Percentiles rank a stretch among this genome's conserved stretches.
These are phyloP conservation scores for Rhinolophus sinicus DNA, from an alignment of 2,113 vertebrate genomes.

Conservation along the genomic window DNA sequence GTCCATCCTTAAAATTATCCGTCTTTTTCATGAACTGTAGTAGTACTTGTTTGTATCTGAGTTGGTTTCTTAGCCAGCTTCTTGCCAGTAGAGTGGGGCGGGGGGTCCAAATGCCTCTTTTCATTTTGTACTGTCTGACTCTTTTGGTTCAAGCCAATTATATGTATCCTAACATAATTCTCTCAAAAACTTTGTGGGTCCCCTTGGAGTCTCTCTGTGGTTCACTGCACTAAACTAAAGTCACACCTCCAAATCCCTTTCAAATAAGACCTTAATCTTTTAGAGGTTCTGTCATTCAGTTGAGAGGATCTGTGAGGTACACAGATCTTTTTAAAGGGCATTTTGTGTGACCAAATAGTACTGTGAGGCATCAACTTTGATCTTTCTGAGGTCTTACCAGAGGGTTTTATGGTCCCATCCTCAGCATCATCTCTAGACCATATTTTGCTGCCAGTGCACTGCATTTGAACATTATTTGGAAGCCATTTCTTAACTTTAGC, in stretches of 20 bases:
- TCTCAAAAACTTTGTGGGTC: not conserved
- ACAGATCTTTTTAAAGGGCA: not conserved
- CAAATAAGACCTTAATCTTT: not conserved
- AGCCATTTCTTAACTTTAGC: not conserved
- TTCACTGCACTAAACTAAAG: not conserved
- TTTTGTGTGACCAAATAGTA: not conserved
- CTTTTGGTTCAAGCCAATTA: not conserved
- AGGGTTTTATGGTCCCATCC: not conserved
- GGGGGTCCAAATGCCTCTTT: not conserved
- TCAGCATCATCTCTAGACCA: not conserved
- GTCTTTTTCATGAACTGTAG: not conserved
- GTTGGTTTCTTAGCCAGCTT: not conserved
- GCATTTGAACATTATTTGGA: not conserved
- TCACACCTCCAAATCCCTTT: not conserved
- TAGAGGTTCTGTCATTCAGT: not conserved
- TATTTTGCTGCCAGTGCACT: not conserved
- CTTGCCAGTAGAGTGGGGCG: not conserved
- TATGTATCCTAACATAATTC: not conserved
- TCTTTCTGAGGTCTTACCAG: not conserved
- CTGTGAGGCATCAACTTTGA: not conserved
- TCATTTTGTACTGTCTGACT: not conserved
- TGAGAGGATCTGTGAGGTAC: not conserved
- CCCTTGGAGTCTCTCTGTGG: not conserved
- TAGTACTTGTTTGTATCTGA: not conserved
- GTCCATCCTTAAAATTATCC: not conserved